These are phyloP conservation scores for Phlogophora meticulosa DNA, from an alignment of 2,888 invertebrate genomes.

Conservation along the genomic window DNA sequence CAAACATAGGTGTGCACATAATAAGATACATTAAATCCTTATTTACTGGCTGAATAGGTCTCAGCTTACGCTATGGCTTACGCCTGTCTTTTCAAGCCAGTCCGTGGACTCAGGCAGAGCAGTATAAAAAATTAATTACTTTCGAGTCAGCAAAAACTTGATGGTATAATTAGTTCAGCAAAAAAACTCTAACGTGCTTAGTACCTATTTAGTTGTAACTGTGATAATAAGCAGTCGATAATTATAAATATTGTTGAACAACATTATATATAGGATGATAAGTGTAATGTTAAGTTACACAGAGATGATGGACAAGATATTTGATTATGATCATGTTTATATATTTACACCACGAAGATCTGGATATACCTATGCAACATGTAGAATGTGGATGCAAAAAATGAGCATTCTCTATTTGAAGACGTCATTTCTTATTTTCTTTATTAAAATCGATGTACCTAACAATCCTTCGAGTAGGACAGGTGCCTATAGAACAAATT, in stretches of 20 bases:
- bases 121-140: constrained; percentile 86
- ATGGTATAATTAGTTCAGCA: constrained; percentile 84
- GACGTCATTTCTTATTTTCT: constrained; percentile 5
- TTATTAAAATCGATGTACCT: not conserved
- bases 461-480: constrained; percentile 6
- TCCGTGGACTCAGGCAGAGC: constrained; percentile 51
- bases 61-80: constrained; percentile 11
- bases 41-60: constrained; percentile 39
- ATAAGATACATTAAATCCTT: constrained; percentile 25
- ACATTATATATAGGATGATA: constrained; percentile 20
- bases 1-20: constrained; percentile 19
- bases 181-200: constrained; percentile 72
- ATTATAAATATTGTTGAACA: constrained; percentile 55
- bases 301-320: constrained; percentile 23
- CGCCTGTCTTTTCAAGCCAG: constrained; percentile 28
- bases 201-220: constrained; percentile 60
- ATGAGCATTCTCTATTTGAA: constrained; percentile 2
- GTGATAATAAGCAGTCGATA: constrained; percentile 49
- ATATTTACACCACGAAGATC: too few relatives aligned
- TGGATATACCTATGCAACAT: not conserved
- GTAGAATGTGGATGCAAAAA: constrained; percentile 1
- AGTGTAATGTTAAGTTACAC: constrained; percentile 16
- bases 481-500: not conserved
- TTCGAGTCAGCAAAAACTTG: constrained; percentile 81
- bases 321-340: constrained; percentile 31